Percentiles rank a stretch among this genome's conserved stretches.
phyloP scores from a whole-genome alignment of 2,113 vertebrate species.

The Manacus vitellinus region DNA sequence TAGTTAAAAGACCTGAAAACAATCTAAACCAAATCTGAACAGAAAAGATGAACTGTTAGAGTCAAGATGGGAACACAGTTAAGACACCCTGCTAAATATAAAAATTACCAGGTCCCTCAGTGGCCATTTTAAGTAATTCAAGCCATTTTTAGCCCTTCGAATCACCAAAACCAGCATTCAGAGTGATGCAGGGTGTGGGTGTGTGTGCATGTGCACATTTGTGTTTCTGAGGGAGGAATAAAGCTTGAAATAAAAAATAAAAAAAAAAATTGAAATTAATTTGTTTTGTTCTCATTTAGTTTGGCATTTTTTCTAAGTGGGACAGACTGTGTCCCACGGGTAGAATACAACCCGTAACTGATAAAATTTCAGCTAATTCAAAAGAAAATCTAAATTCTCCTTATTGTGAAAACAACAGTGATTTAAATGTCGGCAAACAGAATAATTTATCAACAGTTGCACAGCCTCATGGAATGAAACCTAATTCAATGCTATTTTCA shows the following conservation, averaged over 20 bases:
- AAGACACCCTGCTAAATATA: background rate
- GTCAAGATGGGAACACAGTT: background rate
- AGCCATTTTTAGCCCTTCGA: background rate
- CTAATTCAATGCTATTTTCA: background rate
- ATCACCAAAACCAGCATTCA: background rate
- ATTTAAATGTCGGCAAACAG: background rate
- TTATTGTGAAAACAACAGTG: background rate
- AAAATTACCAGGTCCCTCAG: background rate
- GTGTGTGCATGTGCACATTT: background rate
- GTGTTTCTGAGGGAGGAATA: background rate
- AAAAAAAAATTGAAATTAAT: background rate
- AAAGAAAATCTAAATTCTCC: slow-evolving; percentile 8
- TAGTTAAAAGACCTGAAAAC: background rate
- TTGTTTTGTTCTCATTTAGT: background rate
- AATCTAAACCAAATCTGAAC: background rate
- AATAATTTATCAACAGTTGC: slow-evolving; percentile 42
- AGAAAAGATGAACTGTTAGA: background rate
- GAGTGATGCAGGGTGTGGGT: background rate
- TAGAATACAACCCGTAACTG: background rate
- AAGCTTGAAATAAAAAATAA: background rate
- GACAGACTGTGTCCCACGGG: background rate
- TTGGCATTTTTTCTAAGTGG: background rate
- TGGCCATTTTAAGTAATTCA: background rate
- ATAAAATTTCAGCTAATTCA: slow-evolving; percentile 3
- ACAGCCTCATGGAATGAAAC: background rate